Percentiles rank a stretch among this genome's conserved stretches.
phyloP scores from a whole-genome alignment of 2,113 vertebrate genomes.

The Spilogale gracilis region DNA sequence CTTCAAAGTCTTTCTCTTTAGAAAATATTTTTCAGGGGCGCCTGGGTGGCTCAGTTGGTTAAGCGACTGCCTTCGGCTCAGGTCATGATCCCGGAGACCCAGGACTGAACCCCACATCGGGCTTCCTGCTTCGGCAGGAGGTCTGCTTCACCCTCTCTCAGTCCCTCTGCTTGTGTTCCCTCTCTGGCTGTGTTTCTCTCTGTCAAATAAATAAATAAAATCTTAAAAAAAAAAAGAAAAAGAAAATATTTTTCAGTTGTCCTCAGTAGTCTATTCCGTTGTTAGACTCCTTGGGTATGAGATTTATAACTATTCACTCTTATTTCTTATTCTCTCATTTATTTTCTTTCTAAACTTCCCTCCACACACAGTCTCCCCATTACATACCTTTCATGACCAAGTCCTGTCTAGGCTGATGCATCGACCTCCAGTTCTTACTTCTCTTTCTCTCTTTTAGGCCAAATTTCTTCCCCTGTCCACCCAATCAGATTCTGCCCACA shows the following conservation, averaged over 20 bases:
- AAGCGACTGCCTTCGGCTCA: no score
- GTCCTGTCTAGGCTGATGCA: neutral
- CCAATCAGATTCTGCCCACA: neutral
- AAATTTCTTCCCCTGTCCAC: neutral
- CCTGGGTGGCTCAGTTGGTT: no score
- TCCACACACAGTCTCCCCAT: neutral
- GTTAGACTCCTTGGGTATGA: conserved; percentile 34
- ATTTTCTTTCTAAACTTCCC: neutral
- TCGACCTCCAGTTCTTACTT: neutral
- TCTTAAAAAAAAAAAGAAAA: no score
- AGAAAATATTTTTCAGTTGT: conserved; percentile 8
- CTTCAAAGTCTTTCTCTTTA: conserved; percentile 31
- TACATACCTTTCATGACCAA: neutral
- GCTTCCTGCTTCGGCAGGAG: no score
- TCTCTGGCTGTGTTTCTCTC: no score
- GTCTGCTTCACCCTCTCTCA: no score
- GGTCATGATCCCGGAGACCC: no score
- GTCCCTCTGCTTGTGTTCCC: no score
- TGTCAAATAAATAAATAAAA: no score
- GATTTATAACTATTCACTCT: neutral
- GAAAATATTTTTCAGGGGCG: neutral
- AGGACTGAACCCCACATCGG: no score
- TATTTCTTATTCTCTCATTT: conserved; percentile 22
- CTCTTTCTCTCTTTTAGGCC: neutral
- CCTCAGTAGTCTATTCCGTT: neutral